Conservation (phyloP, 23 tunicate genomes). For the Ciona savignyi region DNA sequence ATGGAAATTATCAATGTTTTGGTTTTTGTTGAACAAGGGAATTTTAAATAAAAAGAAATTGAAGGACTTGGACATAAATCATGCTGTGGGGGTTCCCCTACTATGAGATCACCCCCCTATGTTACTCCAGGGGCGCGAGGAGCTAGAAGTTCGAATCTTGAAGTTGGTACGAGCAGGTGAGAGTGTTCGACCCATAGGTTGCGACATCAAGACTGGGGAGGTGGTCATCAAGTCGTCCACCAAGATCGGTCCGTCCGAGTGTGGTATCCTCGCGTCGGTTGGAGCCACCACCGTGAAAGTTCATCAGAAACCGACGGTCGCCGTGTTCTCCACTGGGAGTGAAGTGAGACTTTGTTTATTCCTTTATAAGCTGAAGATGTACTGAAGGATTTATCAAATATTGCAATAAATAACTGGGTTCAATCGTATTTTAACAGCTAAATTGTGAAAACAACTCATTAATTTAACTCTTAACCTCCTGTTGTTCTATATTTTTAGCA, state of each 20-base stretch:
- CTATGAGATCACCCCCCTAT: too few relatives aligned
- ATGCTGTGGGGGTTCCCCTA: too few relatives aligned
- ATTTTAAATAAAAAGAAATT: too few relatives aligned
- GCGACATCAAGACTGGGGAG: conserved; percentile 76
- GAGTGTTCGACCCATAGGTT: conserved; percentile 77
- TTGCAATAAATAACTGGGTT: too few relatives aligned
- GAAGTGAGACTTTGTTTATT: too few relatives aligned
- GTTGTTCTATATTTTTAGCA: too few relatives aligned
- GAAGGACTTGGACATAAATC: too few relatives aligned
- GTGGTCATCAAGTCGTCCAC: conserved; percentile 56
- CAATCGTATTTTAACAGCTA: too few relatives aligned
- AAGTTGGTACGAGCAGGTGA: conserved; percentile 49
- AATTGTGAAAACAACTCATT: too few relatives aligned
- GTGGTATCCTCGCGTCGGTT: conserved; percentile 67
- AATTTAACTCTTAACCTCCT: too few relatives aligned
- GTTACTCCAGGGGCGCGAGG: conserved; percentile 61
- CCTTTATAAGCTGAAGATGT: too few relatives aligned
- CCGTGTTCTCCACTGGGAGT: conserved; percentile 89
- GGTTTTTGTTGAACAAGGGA: not conserved
- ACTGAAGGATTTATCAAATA: too few relatives aligned
- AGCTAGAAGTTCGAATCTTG: conserved; percentile 43
- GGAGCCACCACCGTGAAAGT: conserved; percentile 66
- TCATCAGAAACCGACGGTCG: conserved; percentile 46
- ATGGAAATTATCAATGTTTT: not conserved
- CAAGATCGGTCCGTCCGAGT: conserved; percentile 61